A percentile compares a stretch with the other conserved stretches of the same genome.
Evolutionary conservation across 2,797 vertebrate species (phyloP).

Genomic region (Pseudochirops cupreus): DNA sequence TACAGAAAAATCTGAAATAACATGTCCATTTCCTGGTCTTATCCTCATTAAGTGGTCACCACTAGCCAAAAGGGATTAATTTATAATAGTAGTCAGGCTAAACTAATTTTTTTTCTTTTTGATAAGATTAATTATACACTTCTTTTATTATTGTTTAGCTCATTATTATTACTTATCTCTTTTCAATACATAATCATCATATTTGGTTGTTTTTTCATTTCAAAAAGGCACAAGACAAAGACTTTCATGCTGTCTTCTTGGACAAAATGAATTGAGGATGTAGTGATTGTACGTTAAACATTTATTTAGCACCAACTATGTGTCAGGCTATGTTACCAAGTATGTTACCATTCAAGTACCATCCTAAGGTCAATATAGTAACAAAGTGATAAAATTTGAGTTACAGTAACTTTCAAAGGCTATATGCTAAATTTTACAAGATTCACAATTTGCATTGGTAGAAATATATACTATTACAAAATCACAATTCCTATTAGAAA

Average conservation of each 20-base stretch:
- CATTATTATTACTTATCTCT: too few species aligned
- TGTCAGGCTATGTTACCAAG: background rate
- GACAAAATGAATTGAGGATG: background rate
- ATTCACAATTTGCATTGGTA: background rate
- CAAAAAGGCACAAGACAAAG: background rate
- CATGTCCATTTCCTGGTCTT: background rate
- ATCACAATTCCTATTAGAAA: background rate
- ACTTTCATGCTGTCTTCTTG: background rate
- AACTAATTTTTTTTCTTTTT: background rate
- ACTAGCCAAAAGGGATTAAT: background rate
- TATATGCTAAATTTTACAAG: background rate
- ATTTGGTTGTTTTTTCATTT: background rate
- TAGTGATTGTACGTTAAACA: background rate
- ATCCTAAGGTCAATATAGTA: background rate
- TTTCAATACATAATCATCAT: background rate
- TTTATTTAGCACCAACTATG: background rate
- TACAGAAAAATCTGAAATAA: background rate
- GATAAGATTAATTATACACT: background rate
- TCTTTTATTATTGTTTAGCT: too few species aligned
- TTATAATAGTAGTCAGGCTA: background rate
- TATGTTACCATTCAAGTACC: background rate
- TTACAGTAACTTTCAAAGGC: background rate
- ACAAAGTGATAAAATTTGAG: background rate
- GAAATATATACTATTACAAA: background rate
- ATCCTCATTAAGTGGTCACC: background rate